Evolutionary conservation across 2,888 invertebrate genomes (phyloP).

Genomic region (Mythimna pallens): DNA sequence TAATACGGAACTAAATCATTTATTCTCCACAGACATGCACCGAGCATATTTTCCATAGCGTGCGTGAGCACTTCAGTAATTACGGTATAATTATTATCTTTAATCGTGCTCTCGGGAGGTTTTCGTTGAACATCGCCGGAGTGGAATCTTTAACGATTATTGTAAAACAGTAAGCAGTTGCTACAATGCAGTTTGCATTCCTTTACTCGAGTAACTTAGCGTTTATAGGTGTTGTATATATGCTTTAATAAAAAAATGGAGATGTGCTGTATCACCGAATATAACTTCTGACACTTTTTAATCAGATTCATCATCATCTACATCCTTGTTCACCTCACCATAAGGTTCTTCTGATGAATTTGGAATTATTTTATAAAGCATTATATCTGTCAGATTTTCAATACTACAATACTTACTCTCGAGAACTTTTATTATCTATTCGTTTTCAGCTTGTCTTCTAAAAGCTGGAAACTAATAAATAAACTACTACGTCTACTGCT

Average conservation of each 20-base stretch:
- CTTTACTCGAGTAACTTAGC: slow-evolving; percentile 35
- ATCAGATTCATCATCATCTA: not conserved
- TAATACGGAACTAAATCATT: slow-evolving; percentile 51
- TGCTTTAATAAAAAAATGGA: not conserved
- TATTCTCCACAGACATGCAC: slow-evolving; percentile 32
- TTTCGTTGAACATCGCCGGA: slow-evolving; percentile 45
- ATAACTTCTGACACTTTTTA: no score
- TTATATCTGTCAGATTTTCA: not conserved
- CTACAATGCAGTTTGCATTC: slow-evolving; percentile 47
- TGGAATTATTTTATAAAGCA: not conserved
- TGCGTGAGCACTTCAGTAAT: slow-evolving; percentile 58
- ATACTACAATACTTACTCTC: not conserved
- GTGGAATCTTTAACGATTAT: slow-evolving; percentile 56
- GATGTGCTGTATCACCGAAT: not conserved
- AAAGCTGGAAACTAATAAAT: no score
- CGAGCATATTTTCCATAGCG: slow-evolving; percentile 49
- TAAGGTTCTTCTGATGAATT: not conserved
- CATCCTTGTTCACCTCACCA: not conserved
- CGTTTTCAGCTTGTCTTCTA: not conserved
- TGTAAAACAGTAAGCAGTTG: slow-evolving; percentile 45
- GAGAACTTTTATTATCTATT: not conserved
- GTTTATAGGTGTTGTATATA: slow-evolving; percentile 2
- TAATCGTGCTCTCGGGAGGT: slow-evolving; percentile 46
- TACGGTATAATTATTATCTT: slow-evolving; percentile 58
- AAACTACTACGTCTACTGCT: no score